Percentiles rank a stretch among this genome's conserved stretches.
These are phyloP conservation scores for Tenthredo scrophulariae DNA, from an alignment of 2,888 invertebrate genomes.

Conservation along the genomic window DNA sequence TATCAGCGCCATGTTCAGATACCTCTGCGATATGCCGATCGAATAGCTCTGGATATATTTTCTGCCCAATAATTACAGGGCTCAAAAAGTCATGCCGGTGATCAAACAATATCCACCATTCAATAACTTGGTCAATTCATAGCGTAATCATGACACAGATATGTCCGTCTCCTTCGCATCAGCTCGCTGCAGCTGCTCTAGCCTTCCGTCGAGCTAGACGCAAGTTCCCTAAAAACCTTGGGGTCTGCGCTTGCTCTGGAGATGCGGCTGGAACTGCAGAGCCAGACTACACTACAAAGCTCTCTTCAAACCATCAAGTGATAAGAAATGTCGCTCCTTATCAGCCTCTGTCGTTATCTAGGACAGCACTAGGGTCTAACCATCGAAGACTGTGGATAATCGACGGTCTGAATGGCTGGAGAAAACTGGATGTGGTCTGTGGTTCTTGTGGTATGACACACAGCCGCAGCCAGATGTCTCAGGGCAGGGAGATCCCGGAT, in stretches of 20 bases:
- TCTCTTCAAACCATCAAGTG: not conserved
- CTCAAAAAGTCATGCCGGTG: not conserved
- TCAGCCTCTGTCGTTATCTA: not conserved
- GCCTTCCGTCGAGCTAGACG: constrained; percentile 72
- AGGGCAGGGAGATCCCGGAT: not conserved
- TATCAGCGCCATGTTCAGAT: not conserved
- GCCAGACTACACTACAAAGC: not conserved
- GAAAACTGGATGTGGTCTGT: not conserved
- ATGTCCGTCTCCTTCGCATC: constrained; percentile 68
- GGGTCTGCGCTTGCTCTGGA: constrained; percentile 53
- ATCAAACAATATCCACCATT: not conserved
- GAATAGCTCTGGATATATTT: not conserved
- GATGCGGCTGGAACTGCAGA: not conserved
- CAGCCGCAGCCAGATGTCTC: not conserved
- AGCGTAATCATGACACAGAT: constrained; percentile 60
- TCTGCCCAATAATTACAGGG: not conserved
- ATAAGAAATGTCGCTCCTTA: no score
- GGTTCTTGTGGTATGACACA: not conserved
- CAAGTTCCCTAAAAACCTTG: constrained; percentile 72
- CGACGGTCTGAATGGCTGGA: not conserved
- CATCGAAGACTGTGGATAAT: not conserved
- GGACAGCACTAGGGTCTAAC: not conserved
- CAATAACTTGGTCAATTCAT: not conserved
- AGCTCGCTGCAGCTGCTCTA: constrained; percentile 68
- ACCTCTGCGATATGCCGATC: not conserved